phyloP scores from a whole-genome alignment of 2,113 vertebrate species.

The Gila orcuttii region DNA sequence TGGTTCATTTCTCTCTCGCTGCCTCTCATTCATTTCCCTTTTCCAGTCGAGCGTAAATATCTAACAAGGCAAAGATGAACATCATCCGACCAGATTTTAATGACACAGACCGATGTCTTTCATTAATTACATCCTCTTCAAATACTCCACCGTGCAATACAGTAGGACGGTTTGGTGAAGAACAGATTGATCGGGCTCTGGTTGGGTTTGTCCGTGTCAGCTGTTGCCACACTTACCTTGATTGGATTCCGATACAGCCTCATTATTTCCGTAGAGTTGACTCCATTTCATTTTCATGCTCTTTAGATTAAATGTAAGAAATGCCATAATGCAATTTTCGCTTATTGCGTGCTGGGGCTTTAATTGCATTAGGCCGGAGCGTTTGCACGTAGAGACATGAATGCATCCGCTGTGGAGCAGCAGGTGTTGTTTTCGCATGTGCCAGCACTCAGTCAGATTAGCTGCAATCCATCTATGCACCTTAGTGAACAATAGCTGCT shows the following conservation, averaged over 20 bases:
- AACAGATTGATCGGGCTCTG: slow-evolving; percentile 23
- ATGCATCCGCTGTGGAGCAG: slow-evolving; percentile 50
- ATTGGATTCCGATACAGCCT: slow-evolving; percentile 68
- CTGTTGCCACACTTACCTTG: slow-evolving; percentile 68
- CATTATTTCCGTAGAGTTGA: slow-evolving; percentile 72
- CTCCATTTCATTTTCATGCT: slow-evolving; percentile 71
- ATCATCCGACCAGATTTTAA: slow-evolving; percentile 7
- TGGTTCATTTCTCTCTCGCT: slow-evolving; percentile 63
- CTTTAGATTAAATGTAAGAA: slow-evolving; percentile 75
- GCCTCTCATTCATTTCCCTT: slow-evolving; percentile 53
- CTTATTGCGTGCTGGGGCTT: slow-evolving; percentile 67
- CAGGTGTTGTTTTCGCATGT: slow-evolving; percentile 70
- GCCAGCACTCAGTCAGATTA: slow-evolving; percentile 74
- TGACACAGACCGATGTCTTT: neutral
- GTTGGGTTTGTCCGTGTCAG: slow-evolving; percentile 56
- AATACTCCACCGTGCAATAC: neutral
- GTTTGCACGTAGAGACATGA: slow-evolving; percentile 17
- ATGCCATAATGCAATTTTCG: slow-evolving; percentile 67
- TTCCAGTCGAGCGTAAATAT: slow-evolving; percentile 58
- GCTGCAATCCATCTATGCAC: slow-evolving; percentile 65
- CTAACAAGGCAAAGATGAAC: slow-evolving; percentile 38
- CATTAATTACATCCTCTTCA: slow-evolving; percentile 14
- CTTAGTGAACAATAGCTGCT: slow-evolving; percentile 55
- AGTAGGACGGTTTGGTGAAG: neutral
- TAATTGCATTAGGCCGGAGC: slow-evolving; percentile 72